Base-by-base conservation (phyloP, 2,113 vertebrate species). In the Rhipidura dahli region DNA sequence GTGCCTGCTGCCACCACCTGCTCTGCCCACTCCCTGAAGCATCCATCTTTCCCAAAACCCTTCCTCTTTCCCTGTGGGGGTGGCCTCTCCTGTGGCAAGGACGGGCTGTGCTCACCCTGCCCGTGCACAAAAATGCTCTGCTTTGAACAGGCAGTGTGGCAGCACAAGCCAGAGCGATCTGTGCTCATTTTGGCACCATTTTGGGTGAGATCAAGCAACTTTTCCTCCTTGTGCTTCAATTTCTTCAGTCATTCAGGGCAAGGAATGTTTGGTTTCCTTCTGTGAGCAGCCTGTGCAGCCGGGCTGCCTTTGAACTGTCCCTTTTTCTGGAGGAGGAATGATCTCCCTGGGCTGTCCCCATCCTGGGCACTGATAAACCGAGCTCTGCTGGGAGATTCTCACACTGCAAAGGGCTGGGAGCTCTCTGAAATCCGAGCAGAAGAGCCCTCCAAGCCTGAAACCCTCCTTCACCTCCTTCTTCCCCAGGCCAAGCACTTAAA, bases 401-500 rank as follows among this genome's bases (percentile, higher is more conserved):
- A 28, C 37, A 0, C 19, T 9, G 15, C 7, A 2, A 20, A 64
- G 56, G 72, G 30, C 81, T 56, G 75, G 45, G 53, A 90, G 56
- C 65, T 60, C 75, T 49, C 91, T 57, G 78, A 65, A 90, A 94
- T 71, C 47, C 0, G 0, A 88, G 63, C 64, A 84, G 33, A 50
- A 61, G 83, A 65, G 81, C 22, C 45, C 59, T 71, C 66, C 72
- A 27, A 88, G n/a, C 54, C 71, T 27, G 44, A 83, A 80, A 28
- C 71, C 53, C 42, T 93, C 53, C 42, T 93, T 93, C 83, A 90
- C 76, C 75, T 94, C 54, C 80, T 94, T 64, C 83, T 79, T 93
- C 95, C 93, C 22, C 81, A 59, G 95, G 91, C 90, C 94, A 91
- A 79, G 53, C 70, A 68, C 79, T 91, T 86, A 73, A 96, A 94